Percentiles rank a stretch among this genome's conserved stretches.
These are phyloP conservation scores for Adelosebastes latens DNA, from an alignment of 2,797 vertebrate genomes.

Conservation along the genomic window DNA sequence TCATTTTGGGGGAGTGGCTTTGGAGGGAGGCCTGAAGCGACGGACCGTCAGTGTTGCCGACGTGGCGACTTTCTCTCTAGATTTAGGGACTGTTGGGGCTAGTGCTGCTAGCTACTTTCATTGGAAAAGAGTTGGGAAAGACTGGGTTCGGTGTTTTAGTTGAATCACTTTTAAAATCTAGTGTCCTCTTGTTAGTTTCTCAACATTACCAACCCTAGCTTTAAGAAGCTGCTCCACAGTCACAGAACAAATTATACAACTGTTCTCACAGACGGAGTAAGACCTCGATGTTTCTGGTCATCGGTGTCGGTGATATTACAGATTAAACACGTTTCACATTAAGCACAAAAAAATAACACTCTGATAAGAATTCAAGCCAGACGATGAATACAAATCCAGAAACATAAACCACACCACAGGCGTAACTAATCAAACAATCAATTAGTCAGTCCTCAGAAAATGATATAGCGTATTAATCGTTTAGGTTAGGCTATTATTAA, in stretches of 20 bases:
- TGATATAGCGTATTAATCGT: not conserved
- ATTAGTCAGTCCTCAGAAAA: not conserved
- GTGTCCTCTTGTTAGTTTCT: not conserved
- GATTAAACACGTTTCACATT: constrained; percentile 3
- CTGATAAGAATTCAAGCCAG: not conserved
- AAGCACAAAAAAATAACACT: constrained; percentile 11
- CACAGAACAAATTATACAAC: not conserved
- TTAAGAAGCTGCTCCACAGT: not conserved
- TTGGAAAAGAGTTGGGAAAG: not conserved
- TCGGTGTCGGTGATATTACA: not conserved
- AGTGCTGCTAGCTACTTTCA: not conserved
- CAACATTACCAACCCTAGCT: not conserved
- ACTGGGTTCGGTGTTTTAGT: not conserved
- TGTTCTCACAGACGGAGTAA: not conserved
- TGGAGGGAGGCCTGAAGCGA: no score
- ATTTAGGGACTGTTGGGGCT: no score
- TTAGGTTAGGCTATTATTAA: not conserved
- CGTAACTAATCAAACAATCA: not conserved
- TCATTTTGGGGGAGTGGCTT: no score
- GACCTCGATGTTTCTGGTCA: not conserved
- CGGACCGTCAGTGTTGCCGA: no score
- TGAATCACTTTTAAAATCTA: not conserved
- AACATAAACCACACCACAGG: not conserved
- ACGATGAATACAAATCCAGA: constrained; percentile 2
- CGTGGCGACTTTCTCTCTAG: no score